Evolutionary conservation across 1,140 invertebrate species (phyloP).

Genomic region (Heliothis subflexa): DNA sequence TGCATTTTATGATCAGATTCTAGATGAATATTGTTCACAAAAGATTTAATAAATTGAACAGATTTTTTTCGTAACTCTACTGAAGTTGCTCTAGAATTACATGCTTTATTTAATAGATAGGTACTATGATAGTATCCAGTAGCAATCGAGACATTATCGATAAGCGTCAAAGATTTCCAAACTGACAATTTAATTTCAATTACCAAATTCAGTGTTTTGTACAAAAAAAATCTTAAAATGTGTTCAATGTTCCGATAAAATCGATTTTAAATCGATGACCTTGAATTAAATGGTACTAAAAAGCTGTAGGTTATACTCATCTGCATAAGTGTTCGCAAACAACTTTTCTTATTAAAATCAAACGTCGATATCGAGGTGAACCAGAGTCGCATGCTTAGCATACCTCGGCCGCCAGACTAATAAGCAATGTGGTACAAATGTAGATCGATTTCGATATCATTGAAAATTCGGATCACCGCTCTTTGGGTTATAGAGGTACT

Average conservation of each 20-base stretch:
- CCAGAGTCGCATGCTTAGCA: slow-evolving; percentile 54
- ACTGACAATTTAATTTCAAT: background rate
- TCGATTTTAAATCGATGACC: slow-evolving; percentile 22
- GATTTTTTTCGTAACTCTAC: too few relatives aligned
- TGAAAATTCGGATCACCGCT: slow-evolving; percentile 45
- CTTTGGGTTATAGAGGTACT: slow-evolving; percentile 23
- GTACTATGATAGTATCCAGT: background rate
- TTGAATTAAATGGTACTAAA: slow-evolving; percentile 36
- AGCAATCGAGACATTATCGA: slow-evolving; percentile 24
- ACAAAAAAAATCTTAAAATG: background rate
- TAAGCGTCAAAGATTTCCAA: slow-evolving; percentile 23
- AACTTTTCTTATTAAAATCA: slow-evolving; percentile 64
- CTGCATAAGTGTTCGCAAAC: slow-evolving; percentile 52
- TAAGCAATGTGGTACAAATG: slow-evolving; percentile 35
- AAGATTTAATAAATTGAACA: too few relatives aligned
- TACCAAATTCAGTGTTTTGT: background rate
- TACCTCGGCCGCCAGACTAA: slow-evolving; percentile 43
- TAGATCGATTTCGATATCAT: slow-evolving; percentile 36
- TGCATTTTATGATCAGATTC: too few relatives aligned
- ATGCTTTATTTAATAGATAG: too few relatives aligned
- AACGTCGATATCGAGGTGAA: slow-evolving; percentile 62
- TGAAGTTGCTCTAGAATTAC: too few relatives aligned
- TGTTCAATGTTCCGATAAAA: background rate
- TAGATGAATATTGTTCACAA: too few relatives aligned
- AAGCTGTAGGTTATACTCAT: slow-evolving; percentile 44